A percentile compares a stretch with the other conserved stretches of the same genome.
Evolutionary conservation across 2,888 invertebrate species (phyloP).

Genomic region (Ichneumoninae sp.): DNA sequence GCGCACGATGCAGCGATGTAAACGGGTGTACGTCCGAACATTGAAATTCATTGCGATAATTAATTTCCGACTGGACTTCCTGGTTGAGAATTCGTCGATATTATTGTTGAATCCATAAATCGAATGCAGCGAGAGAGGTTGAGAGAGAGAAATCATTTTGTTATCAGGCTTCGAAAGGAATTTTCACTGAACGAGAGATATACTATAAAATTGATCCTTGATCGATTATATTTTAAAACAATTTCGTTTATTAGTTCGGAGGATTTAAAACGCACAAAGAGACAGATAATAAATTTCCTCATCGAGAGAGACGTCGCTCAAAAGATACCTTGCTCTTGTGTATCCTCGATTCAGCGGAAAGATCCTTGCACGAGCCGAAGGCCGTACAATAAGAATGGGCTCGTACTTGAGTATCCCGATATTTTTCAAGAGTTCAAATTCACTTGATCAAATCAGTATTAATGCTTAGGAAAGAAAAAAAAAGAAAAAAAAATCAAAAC

Average conservation of each 20-base stretch:
- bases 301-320: constrained; percentile 28
- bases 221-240: background rate
- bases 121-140: constrained; percentile 25
- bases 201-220: background rate
- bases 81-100: constrained; percentile 37
- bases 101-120: constrained; percentile 40
- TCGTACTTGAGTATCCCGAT: constrained; percentile 55
- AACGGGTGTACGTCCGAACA: constrained; percentile 61
- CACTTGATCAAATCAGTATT: constrained; percentile 80
- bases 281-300: constrained; percentile 31
- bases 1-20: constrained; percentile 32
- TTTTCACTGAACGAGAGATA: constrained; percentile 49
- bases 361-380: constrained; percentile 21
- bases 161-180: constrained; percentile 37
- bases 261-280: constrained; percentile 54
- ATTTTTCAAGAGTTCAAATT: constrained; percentile 72
- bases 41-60: constrained; percentile 50
- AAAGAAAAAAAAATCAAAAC: constrained; percentile 74
- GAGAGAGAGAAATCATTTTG: constrained; percentile 38
- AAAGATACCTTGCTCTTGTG: constrained; percentile 26
- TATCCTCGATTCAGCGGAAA: constrained; percentile 46
- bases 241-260: constrained; percentile 16
- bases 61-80: constrained; percentile 50
- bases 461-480: constrained; percentile 65
- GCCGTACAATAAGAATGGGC: constrained; percentile 61